Evolutionary conservation across 2,113 vertebrate species (phyloP).

Genomic region (Andinoacara biseriatus): DNA sequence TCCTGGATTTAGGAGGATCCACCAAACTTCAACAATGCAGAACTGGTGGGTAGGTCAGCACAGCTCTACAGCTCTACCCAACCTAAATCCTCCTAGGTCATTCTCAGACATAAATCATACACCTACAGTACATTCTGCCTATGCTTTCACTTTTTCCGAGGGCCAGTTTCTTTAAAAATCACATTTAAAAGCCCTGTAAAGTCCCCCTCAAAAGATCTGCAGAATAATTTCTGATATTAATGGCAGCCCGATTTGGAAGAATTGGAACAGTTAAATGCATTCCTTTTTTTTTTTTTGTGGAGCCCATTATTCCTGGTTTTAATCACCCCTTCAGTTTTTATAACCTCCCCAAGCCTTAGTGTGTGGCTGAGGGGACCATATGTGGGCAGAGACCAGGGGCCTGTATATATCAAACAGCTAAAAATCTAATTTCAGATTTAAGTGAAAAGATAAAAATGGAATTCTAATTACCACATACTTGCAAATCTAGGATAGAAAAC

Average conservation of each 20-base stretch:
- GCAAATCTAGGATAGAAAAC: neutral
- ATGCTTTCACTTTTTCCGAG: slow-evolving; percentile 47
- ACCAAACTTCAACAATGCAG: slow-evolving; percentile 71
- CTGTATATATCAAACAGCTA: slow-evolving; percentile 20
- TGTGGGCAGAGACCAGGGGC: slow-evolving; percentile 71
- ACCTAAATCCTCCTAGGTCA: slow-evolving; percentile 60
- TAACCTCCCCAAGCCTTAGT: slow-evolving; percentile 76
- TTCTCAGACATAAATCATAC: slow-evolving; percentile 65
- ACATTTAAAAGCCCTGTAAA: slow-evolving; percentile 26
- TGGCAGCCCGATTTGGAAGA: slow-evolving; percentile 61
- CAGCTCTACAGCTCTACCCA: slow-evolving; percentile 40
- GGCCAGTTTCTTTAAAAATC: slow-evolving; percentile 44
- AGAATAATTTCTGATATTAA: slow-evolving; percentile 73
- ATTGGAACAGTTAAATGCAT: slow-evolving; percentile 77
- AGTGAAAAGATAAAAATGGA: neutral
- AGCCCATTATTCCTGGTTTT: slow-evolving; percentile 83
- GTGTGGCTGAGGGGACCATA: slow-evolving; percentile 76
- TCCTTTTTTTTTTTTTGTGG: slow-evolving; percentile 78
- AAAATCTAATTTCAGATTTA: slow-evolving; percentile 3
- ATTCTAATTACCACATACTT: neutral
- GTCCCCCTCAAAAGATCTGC: slow-evolving; percentile 34
- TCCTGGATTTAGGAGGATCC: slow-evolving; percentile 76
- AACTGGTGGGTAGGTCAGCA: slow-evolving; percentile 65
- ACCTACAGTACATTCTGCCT: slow-evolving; percentile 49
- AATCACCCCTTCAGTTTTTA: slow-evolving; percentile 83